Evolutionary conservation across 1,140 invertebrate genomes (phyloP).

Genomic region (Achatina immaculata): DNA sequence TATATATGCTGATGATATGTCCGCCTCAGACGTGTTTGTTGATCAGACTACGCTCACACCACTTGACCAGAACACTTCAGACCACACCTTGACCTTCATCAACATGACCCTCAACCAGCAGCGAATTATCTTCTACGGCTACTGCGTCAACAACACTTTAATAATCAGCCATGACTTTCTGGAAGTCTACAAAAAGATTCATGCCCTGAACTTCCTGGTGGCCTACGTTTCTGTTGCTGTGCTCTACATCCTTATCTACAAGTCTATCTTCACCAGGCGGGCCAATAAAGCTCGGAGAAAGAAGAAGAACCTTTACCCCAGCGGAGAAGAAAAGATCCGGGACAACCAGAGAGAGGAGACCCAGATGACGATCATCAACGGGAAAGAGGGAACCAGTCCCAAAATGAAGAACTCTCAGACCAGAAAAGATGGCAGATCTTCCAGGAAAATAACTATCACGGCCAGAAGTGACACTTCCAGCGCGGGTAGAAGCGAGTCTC

Average conservation of each 20-base stretch:
- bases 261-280: slow-evolving; percentile 39
- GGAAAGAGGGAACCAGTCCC: slow-evolving; percentile 8
- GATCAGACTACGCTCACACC: not conserved
- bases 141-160: slow-evolving; percentile 37
- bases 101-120: not conserved
- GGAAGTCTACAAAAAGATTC: slow-evolving; percentile 41
- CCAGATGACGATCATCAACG: slow-evolving; percentile 36
- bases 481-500: not conserved
- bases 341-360: slow-evolving; percentile 36
- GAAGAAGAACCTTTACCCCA: slow-evolving; percentile 42
- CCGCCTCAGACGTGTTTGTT: not conserved
- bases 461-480: slow-evolving; percentile 8
- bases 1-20: not conserved
- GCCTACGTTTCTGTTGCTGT: slow-evolving; percentile 43
- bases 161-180: slow-evolving; percentile 36
- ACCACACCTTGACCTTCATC: not conserved
- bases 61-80: not conserved
- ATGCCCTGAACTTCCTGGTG: slow-evolving; percentile 39
- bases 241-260: slow-evolving; percentile 52
- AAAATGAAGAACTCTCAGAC: slow-evolving; percentile 14
- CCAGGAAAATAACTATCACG: not conserved
- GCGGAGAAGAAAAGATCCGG: slow-evolving; percentile 13
- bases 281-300: slow-evolving; percentile 47
- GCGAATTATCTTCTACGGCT: not conserved
- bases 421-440: not conserved